Base-by-base conservation (phyloP, 2,888 invertebrate species). In the Priocnemis perturbator region DNA sequence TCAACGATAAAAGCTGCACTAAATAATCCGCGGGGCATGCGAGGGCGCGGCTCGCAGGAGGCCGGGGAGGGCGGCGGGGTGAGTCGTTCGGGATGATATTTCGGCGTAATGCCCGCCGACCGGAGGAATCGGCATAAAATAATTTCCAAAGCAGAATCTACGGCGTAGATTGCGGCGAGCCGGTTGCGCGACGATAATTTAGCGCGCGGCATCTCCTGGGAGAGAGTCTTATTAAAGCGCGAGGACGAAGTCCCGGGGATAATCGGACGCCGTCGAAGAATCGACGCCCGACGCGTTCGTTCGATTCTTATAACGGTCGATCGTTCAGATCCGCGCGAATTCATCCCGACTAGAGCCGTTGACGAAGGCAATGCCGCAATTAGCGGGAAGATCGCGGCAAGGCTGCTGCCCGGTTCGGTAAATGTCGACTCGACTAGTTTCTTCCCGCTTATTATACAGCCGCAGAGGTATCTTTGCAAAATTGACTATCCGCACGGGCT, bases 1-100 rank as follows among this genome's bases (percentile, higher is more conserved):
- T 37, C 11, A 37, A 7, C 60, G 64, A 70, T 63, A 76, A 76
- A 77, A 76, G 76, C 60, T 61, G 53, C 53, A 60, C 59, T 77
- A 77, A 74, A 77, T 72, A 74, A 74, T 56, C 68, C 19, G 55
- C 45, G 52, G 71, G 30, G 17, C 48, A 57, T 9, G 55, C n/a
- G 44, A 37, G 19, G 21, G 37, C 17, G 47, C 7, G 21, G 5
- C 37, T 14, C 21, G 15, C 19, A 20, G 47, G 17, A 4, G 63
- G 50, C 21, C 14, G 30, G 9, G 19, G 50, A 20, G 45, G n/a
- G 63, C 20, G 14, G 37, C 5, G 15, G 23, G 21, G 37, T 17
- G 37, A 11, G 37, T 37, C 37, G 37, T 37, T 11, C 37, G 4
- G 11, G 7, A 37, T 37, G 58, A 66, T 59, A 45, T 63, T 63